Evolutionary conservation across 2,888 invertebrate genomes (phyloP), one percentile per base, ranked within the genome.

Genomic region (Tetragnatha montana): DNA sequence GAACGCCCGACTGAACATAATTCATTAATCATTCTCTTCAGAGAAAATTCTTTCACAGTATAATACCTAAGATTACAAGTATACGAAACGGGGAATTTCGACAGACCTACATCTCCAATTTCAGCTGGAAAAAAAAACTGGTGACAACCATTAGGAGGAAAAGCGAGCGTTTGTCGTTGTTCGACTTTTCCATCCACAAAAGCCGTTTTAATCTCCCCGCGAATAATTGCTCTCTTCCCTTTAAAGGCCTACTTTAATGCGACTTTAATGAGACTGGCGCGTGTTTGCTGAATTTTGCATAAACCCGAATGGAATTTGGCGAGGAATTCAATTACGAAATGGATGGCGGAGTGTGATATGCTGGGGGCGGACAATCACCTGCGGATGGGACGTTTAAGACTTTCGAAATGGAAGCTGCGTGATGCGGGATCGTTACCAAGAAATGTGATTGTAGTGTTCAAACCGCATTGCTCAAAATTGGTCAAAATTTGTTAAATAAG

Each of bases 191-290:
- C 17, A n/a, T n/a, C 60, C 60, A 60, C 14, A 60, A 35, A 60
- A 60, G 60, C 60, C 60, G 17, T 60, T 60, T 60, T 60, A 60
- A 60, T 60, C 60, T 60, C 17, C 60, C 60, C 12, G 35, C 35
- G 60, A 60, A 60, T 60, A 60, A 60, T 60, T 60, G 60, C 60
- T 60, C 60, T 60, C 60, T 60, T 60, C 60, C 60, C 60, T 60
- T 60, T 60, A 10, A 60, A 60, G 14, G 60, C 17, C 60, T 60
- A 60, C 60, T 60, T 60, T 60, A 60, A 60, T 60, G 60, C 60
- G 6, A 60, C 60, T 60, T 60, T 60, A 60, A 60, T 60, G 60
- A 60, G 60, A 60, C 60, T 17, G 60, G 60, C 6, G 60, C 60
- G 60, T 60, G 60, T 60, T 7, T 60, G 60, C 60, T 60, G 60